Percentiles rank a stretch among this genome's conserved stretches.
Conservation (phyloP, 2,888 invertebrate genomes). For the Troides oblongomaculatus region DNA sequence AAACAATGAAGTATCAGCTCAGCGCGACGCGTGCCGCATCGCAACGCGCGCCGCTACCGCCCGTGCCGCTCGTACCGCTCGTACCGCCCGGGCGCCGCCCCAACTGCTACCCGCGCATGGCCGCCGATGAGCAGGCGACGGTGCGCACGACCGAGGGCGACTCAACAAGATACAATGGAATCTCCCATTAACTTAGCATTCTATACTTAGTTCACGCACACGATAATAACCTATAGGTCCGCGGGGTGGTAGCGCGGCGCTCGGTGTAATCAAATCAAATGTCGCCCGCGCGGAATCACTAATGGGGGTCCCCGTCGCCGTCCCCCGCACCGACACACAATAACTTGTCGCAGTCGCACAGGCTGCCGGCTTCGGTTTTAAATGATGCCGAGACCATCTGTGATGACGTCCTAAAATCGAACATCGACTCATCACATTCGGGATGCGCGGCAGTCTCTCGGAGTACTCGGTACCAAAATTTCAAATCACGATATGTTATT, state of each 20-base stretch:
- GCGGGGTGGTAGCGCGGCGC: too few relatives aligned
- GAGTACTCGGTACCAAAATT: too few relatives aligned
- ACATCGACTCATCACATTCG: neutral
- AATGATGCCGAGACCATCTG: too few relatives aligned
- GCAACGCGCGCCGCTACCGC: neutral
- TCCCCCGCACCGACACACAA: too few relatives aligned
- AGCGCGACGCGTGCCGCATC: slow-evolving; percentile 28
- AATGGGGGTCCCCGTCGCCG: too few relatives aligned
- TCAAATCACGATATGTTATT: too few relatives aligned
- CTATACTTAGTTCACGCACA: neutral
- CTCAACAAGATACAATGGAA: neutral
- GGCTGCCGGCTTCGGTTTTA: too few relatives aligned
- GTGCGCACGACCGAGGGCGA: neutral
- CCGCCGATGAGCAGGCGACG: neutral
- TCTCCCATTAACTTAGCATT: slow-evolving; percentile 12
- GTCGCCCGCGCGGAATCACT: too few relatives aligned
- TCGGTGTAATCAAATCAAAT: too few relatives aligned
- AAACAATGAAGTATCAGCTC: slow-evolving; percentile 61
- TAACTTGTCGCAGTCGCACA: too few relatives aligned
- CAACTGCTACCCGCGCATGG: neutral
- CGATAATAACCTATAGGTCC: neutral
- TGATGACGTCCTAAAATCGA: too few relatives aligned
- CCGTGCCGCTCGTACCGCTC: neutral
- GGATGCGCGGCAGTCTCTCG: too few relatives aligned
- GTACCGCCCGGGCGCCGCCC: neutral